Percentiles rank a stretch among this genome's conserved stretches.
Conservation (phyloP, 2,797 vertebrate genomes). For the Halcyon chelicuti region DNA sequence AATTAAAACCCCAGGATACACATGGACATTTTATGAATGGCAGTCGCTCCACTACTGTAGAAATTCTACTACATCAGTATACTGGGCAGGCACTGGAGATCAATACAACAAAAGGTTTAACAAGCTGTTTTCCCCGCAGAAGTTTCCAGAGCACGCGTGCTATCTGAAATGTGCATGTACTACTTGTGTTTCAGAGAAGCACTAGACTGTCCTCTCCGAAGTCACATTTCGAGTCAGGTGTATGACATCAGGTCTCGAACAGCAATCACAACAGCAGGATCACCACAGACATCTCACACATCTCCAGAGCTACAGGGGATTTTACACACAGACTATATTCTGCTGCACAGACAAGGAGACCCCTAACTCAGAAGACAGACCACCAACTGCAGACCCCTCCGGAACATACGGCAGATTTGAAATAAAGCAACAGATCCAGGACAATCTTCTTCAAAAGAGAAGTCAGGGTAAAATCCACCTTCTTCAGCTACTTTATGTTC, state of each 20-base stretch:
- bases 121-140: not conserved
- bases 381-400: not conserved
- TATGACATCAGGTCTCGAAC: not conserved
- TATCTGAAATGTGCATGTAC: not conserved
- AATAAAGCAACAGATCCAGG: not conserved
- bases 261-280: not conserved
- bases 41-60: not conserved
- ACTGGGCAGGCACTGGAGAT: not conserved
- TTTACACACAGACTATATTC: not conserved
- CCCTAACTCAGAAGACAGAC: not conserved
- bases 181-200: not conserved
- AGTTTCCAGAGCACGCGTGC: not conserved
- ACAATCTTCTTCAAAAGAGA: not conserved
- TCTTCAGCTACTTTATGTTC: not conserved
- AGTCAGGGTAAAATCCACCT: not conserved
- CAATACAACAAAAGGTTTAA: not conserved
- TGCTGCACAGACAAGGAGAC: conserved; percentile 6
- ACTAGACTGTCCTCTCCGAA: not conserved
- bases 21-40: not conserved
- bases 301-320: not conserved
- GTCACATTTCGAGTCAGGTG: conserved; percentile 19
- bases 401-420: not conserved
- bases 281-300: not conserved
- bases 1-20: not conserved
- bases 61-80: not conserved